Percentiles rank a stretch among this genome's conserved stretches.
Conservation (phyloP, 2,888 invertebrate species). For the Platycheirus albimanus region DNA sequence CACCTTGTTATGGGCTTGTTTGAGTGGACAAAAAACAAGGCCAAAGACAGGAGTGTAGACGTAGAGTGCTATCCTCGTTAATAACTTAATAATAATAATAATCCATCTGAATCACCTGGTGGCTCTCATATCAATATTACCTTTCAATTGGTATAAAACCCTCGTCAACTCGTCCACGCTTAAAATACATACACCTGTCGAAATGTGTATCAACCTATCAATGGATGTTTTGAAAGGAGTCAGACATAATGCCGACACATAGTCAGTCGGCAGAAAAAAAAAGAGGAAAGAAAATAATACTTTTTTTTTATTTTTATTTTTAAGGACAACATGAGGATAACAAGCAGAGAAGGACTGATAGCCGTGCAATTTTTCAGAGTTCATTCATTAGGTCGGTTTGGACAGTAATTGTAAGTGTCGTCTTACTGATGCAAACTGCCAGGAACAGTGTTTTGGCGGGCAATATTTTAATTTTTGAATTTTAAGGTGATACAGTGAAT, state of each 20-base stretch:
- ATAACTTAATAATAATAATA: slow-evolving; percentile 81
- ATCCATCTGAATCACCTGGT: slow-evolving; percentile 79
- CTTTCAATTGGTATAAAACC: slow-evolving; percentile 62
- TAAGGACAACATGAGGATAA: neutral
- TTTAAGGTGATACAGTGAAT: no score
- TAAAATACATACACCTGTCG: slow-evolving; percentile 72
- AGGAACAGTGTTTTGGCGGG: neutral
- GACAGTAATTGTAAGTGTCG: slow-evolving; percentile 64
- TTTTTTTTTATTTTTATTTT: neutral
- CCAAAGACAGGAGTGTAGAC: slow-evolving; percentile 33
- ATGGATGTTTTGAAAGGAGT: slow-evolving; percentile 52
- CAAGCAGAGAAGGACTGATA: slow-evolving; percentile 34
- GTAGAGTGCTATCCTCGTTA: slow-evolving; percentile 74
- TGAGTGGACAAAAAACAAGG: slow-evolving; percentile 36
- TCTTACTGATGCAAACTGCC: neutral
- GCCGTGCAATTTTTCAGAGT: slow-evolving; percentile 64
- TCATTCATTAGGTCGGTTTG: slow-evolving; percentile 68
- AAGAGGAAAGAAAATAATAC: no score
- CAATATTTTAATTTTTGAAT: no score
- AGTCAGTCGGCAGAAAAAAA: slow-evolving; percentile 27
- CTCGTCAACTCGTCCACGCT: slow-evolving; percentile 68
- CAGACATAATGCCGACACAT: slow-evolving; percentile 71
- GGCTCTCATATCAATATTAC: slow-evolving; percentile 60
- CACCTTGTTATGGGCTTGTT: slow-evolving; percentile 67
- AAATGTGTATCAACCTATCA: slow-evolving; percentile 64